Conservation (phyloP, 1,140 invertebrate species). For the Eubasilissa regina region DNA sequence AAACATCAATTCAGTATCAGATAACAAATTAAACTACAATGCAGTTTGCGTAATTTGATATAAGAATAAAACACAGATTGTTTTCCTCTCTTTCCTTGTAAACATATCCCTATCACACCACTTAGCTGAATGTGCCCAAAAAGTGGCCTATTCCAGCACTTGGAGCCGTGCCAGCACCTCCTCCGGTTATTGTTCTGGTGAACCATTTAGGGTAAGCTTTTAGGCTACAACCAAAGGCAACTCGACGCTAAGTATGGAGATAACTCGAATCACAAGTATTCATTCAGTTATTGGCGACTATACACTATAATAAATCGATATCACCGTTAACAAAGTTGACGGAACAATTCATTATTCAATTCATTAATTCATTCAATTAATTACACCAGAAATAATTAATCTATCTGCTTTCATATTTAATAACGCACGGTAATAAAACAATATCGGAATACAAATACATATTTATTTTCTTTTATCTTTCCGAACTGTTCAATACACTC, state of each 20-base stretch:
- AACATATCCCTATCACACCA: slow-evolving; percentile 23
- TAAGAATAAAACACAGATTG: neutral
- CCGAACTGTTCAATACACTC: too few relatives aligned
- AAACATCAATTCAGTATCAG: neutral
- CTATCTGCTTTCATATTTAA: too few relatives aligned
- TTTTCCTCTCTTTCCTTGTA: slow-evolving; percentile 16
- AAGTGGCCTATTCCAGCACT: slow-evolving; percentile 7
- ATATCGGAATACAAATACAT: too few relatives aligned
- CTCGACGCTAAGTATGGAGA: neutral
- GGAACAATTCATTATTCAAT: too few relatives aligned
- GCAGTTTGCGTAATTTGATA: neutral
- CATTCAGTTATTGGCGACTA: too few relatives aligned
- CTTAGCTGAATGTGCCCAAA: slow-evolving; percentile 21
- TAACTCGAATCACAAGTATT: neutral
- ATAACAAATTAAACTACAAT: neutral
- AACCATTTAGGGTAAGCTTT: slow-evolving; percentile 11
- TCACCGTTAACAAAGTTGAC: too few relatives aligned
- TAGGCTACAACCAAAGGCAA: neutral
- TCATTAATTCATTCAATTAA: too few relatives aligned
- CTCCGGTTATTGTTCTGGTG: neutral
- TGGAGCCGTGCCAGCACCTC: slow-evolving; percentile 18
- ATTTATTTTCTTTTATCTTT: too few relatives aligned
- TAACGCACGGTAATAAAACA: too few relatives aligned
- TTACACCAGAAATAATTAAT: too few relatives aligned
- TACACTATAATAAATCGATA: too few relatives aligned